phyloP scores from a whole-genome alignment of 2,888 invertebrate species.

The Antheraea yamamai region DNA sequence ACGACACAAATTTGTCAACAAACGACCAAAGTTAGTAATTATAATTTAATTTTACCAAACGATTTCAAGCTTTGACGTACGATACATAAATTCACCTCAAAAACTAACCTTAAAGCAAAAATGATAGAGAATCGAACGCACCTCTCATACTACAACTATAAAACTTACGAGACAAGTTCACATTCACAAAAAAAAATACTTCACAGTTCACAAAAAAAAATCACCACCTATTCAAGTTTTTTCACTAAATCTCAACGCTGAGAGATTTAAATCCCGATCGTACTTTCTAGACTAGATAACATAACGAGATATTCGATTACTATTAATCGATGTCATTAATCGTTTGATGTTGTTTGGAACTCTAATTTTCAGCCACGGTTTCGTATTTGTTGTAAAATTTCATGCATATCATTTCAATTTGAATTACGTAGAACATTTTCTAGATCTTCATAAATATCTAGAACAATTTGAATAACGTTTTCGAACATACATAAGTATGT shows the following conservation, averaged over 20 bases:
- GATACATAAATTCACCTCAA: background rate
- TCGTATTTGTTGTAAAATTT: background rate
- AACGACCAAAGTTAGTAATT: background rate
- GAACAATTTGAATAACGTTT: too few relatives aligned
- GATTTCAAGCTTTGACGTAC: background rate
- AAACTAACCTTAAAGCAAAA: background rate
- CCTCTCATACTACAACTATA: background rate
- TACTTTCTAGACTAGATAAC: slow-evolving; percentile 62
- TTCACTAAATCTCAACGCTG: slow-evolving; percentile 49
- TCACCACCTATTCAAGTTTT: slow-evolving; percentile 29
- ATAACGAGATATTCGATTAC: too few relatives aligned
- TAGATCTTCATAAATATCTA: too few relatives aligned
- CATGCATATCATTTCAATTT: too few relatives aligned
- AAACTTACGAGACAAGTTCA: background rate
- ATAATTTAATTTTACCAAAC: slow-evolving; percentile 26
- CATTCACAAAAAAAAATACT: background rate
- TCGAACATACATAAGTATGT: too few relatives aligned
- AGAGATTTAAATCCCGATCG: slow-evolving; percentile 56
- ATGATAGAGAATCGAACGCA: background rate
- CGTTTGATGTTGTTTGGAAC: background rate
- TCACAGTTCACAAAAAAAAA: background rate
- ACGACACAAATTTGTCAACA: background rate
- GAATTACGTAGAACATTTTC: too few relatives aligned
- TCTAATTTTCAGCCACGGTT: background rate
- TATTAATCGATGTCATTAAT: too few relatives aligned